Evolutionary conservation across 2,113 vertebrate species (phyloP).

Genomic region (Oreotragus oreotragus): DNA sequence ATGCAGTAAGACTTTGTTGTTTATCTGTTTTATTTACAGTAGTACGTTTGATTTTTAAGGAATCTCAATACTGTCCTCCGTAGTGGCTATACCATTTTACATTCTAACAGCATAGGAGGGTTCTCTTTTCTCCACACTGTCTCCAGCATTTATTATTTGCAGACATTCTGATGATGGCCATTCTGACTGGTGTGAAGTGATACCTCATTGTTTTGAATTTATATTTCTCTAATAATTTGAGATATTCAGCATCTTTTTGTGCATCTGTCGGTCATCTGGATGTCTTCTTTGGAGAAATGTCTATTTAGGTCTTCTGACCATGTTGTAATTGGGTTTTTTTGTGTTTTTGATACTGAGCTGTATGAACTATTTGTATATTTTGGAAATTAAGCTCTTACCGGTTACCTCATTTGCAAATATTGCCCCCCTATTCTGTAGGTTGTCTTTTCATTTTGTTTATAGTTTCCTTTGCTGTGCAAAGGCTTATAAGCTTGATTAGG

Average conservation of each 20-base stretch:
- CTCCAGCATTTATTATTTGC: neutral
- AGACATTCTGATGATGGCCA: neutral
- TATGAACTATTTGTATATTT: neutral
- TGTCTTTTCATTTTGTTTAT: neutral
- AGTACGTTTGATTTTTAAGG: neutral
- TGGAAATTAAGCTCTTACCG: neutral
- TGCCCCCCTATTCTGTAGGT: neutral
- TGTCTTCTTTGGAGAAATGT: neutral
- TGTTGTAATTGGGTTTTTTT: neutral
- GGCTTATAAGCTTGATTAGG: neutral
- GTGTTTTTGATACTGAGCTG: neutral
- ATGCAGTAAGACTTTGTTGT: neutral
- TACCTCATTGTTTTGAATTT: neutral
- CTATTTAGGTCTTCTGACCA: neutral
- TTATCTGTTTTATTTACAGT: neutral
- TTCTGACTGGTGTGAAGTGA: neutral
- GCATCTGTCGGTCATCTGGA: neutral
- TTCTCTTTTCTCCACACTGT: neutral
- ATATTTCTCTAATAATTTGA: neutral
- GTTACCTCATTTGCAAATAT: neutral
- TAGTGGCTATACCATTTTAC: neutral
- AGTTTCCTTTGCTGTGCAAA: neutral
- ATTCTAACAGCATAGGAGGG: neutral
- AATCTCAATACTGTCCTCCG: neutral
- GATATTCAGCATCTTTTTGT: neutral